Evolutionary conservation across 2,113 vertebrate species (phyloP).

Genomic region (Corythornis vintsioides): DNA sequence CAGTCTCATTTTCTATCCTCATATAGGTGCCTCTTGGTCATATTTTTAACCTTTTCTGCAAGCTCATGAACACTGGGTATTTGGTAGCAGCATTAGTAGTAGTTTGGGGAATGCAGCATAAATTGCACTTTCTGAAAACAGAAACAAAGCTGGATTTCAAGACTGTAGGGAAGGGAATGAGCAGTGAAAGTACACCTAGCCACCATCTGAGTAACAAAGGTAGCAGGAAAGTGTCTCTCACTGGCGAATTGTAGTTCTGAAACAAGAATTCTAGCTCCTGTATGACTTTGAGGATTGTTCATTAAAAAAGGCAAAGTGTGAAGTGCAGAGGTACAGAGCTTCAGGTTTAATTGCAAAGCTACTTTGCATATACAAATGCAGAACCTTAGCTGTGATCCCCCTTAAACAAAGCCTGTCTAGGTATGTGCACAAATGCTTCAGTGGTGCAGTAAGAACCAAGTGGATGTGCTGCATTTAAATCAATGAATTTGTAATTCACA

Average conservation of each 20-base stretch:
- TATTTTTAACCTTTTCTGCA: not conserved
- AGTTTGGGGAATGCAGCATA: not conserved
- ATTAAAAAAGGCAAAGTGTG: not conserved
- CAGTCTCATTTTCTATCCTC: not conserved
- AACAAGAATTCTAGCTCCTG: not conserved
- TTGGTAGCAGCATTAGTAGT: not conserved
- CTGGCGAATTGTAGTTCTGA: not conserved
- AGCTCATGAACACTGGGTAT: not conserved
- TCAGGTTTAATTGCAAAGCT: not conserved
- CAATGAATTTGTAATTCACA: conserved; percentile 24
- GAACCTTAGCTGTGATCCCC: not conserved
- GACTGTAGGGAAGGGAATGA: not conserved
- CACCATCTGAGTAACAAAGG: not conserved
- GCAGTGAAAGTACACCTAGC: not conserved
- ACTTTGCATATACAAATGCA: not conserved
- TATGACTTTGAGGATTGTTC: not conserved
- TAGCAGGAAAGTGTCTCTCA: not conserved
- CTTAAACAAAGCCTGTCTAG: not conserved
- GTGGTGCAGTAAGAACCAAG: not conserved
- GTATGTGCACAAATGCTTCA: not conserved
- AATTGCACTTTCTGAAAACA: not conserved
- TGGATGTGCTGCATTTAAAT: not conserved
- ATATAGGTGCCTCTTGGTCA: not conserved
- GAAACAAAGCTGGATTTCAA: not conserved
- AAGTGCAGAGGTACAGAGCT: not conserved